phyloP scores from a whole-genome alignment of 2,113 vertebrate species.

The Clupea harengus region DNA sequence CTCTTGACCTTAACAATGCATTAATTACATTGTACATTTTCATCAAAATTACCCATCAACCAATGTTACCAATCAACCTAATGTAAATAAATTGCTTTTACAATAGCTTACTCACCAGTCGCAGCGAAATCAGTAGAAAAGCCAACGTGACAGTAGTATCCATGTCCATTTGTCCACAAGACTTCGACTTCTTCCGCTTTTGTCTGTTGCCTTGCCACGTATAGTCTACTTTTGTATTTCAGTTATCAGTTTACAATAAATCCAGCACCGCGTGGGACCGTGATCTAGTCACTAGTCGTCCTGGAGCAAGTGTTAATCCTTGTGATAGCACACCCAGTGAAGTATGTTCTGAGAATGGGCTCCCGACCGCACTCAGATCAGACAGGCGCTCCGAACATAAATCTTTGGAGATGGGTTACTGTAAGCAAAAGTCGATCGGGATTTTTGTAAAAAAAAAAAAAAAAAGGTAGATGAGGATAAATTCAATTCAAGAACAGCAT shows the following conservation, averaged over 20 bases:
- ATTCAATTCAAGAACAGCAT: no score
- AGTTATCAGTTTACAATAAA: not conserved
- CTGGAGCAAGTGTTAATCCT: not conserved
- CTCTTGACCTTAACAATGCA: not conserved
- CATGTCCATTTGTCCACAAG: not conserved
- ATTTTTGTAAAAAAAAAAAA: no score
- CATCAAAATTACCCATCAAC: no score
- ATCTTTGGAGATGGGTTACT: not conserved
- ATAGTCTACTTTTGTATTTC: not conserved
- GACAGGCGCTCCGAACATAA: not conserved
- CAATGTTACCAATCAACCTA: not conserved
- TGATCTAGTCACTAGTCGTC: not conserved
- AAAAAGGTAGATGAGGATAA: no score
- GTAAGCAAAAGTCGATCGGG: not conserved
- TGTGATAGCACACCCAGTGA: not conserved
- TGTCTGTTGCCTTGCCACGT: not conserved
- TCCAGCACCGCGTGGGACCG: not conserved
- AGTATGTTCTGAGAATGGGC: not conserved
- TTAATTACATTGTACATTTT: not conserved
- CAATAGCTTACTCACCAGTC: not conserved
- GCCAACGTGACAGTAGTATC: not conserved
- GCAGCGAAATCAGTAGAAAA: not conserved
- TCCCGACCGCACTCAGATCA: not conserved
- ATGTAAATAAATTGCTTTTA: not conserved
- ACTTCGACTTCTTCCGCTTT: conserved; percentile 5